phyloP scores from a whole-genome alignment of 2,797 vertebrate species.

The Podarcis lilfordi region DNA sequence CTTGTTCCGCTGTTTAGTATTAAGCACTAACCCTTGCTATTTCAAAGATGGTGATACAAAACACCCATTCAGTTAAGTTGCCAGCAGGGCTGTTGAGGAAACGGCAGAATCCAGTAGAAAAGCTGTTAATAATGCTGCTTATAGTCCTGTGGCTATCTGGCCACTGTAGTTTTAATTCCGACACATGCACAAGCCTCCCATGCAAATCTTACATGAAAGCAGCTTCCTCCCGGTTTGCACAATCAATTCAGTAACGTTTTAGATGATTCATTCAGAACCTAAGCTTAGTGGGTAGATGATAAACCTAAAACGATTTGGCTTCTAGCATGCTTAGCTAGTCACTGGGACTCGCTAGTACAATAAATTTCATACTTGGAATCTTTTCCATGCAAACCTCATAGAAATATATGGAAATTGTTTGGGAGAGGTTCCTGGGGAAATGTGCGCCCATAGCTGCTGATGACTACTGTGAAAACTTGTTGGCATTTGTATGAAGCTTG shows the following conservation, averaged over 20 bases:
- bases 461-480: constrained; percentile 59
- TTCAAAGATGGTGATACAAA: constrained; percentile 37
- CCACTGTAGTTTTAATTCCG: constrained; percentile 33
- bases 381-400: neutral
- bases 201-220: neutral
- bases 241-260: neutral
- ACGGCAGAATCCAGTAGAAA: constrained; percentile 30
- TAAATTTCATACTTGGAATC: neutral
- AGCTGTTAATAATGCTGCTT: constrained; percentile 1
- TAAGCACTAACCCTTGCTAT: constrained; percentile 59
- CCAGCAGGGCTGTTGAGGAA: constrained; percentile 32
- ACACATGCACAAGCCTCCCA: neutral
- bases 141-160: constrained; percentile 48
- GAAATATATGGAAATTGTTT: neutral
- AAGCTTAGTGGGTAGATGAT: neutral
- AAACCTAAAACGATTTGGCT: neutral
- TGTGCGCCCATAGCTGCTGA: constrained; percentile 37
- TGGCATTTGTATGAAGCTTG: constrained; percentile 51
- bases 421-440: neutral
- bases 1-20: constrained; percentile 28
- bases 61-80: constrained; percentile 29
- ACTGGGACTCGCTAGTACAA: neutral
- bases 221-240: neutral
- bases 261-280: neutral
- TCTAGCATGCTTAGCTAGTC: neutral